A percentile compares a stretch with the other conserved stretches of the same genome.
Conservation (phyloP, 2,888 invertebrate species). For the Amphimallon solstitiale region DNA sequence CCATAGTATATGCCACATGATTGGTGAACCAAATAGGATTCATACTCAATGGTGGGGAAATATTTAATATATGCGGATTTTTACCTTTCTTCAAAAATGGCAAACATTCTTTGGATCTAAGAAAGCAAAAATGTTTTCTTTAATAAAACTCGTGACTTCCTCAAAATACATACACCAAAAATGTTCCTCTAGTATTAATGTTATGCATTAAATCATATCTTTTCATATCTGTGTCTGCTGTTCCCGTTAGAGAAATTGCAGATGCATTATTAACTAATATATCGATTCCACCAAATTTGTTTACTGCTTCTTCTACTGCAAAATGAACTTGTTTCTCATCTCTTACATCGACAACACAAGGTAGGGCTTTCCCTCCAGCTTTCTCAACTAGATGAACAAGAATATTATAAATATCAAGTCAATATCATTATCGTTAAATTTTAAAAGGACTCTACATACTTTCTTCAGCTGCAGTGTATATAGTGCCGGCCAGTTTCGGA, state of each 20-base stretch:
- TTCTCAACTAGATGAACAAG: constrained; percentile 76
- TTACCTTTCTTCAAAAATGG: constrained; percentile 87
- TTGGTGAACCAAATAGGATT: constrained; percentile 88
- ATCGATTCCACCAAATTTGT: constrained; percentile 95
- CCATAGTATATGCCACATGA: constrained; percentile 97
- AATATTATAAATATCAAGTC: constrained; percentile 7
- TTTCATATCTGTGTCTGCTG: constrained; percentile 91
- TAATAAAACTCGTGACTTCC: not conserved
- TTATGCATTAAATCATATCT: constrained; percentile 95
- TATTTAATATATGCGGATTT: constrained; percentile 94
- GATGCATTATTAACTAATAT: constrained; percentile 96
- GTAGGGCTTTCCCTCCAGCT: constrained; percentile 85
- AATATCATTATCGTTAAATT: not conserved
- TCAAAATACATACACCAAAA: constrained; percentile 78
- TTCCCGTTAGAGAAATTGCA: constrained; percentile 88
- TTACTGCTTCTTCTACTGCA: constrained; percentile 79
- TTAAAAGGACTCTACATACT: constrained; percentile 68
- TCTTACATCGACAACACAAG: constrained; percentile 89
- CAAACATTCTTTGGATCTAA: constrained; percentile 88
- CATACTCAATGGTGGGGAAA: constrained; percentile 94
- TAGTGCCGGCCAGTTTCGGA: constrained; percentile 92
- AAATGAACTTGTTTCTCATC: constrained; percentile 79
- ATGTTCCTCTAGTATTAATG: constrained; percentile 95
- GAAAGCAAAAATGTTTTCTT: constrained; percentile 47
- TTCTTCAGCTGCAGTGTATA: constrained; percentile 90